Base-by-base conservation (phyloP, 2,888 invertebrate species). In the Norana najaformis region DNA sequence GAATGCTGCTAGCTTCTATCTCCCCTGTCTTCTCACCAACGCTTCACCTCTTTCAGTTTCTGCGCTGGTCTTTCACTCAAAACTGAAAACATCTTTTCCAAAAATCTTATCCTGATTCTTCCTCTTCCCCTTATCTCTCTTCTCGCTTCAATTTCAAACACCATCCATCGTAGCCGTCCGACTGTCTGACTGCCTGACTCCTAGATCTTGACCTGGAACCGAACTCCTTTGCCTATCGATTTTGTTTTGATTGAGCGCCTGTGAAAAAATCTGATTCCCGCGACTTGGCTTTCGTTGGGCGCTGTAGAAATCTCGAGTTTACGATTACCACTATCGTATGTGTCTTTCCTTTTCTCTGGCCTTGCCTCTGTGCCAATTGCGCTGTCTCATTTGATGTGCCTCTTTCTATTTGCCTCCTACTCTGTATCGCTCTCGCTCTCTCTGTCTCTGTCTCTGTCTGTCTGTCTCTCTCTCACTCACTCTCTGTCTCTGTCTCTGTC, bases 391-490 rank as follows among this genome's bases (percentile, higher is more conserved):
- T 82, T 30, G 1, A 0, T 82, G 13, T 82, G n/a, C 34, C n/a
- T 82, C n/a, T 82, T 30, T 82, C 82, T 82, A 30, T 20, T 30
- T 82, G 23, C 34, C 13, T 82, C 6, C 34, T 23, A 18, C 18
- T 53, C 53, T 53, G 53, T 53, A 16, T 53, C 53, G 16, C 53
- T 53, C 53, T 53, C 53, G 16, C 82, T 82, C 82, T 20, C n/a
- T 82, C 34, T 82, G 8, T 82, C 82, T 82, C 82, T 82, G 23
- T 69, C 83, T 83, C 5, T 89, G 82, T 89, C 13, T 90, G 11
- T 69, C 0, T 90, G 89, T 85, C 47, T 89, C 38, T 90, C 37
- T 88, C 90, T 90, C n/a, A 88, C 88, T 90, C 39, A 38, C 88
- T 88, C 5, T 53, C 39, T 83, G 20, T 83, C 89, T 89, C 23